phyloP scores from a whole-genome alignment of 30 jellyfish, hydroid and myxozoan species.

The Rhopilema esculentum region DNA sequence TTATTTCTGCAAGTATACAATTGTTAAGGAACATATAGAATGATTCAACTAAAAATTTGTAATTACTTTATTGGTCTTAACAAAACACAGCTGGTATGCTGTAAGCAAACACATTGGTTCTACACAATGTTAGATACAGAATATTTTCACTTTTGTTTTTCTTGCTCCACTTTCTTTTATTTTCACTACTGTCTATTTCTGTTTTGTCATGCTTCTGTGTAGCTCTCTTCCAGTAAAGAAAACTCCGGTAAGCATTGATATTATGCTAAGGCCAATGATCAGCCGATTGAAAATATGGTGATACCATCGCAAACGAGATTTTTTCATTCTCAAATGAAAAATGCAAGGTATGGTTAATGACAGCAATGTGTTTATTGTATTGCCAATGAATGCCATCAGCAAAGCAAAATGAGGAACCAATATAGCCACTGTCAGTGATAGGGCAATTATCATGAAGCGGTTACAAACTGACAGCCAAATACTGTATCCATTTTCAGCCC shows the following conservation, averaged over 20 bases:
- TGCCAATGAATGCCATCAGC: slow-evolving; percentile 91
- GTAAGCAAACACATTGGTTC: too few species aligned
- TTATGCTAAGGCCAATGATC: slow-evolving; percentile 55
- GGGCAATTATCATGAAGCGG: slow-evolving; percentile 63
- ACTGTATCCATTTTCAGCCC: slow-evolving; percentile 11
- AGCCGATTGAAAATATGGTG: slow-evolving; percentile 50
- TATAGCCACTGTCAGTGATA: slow-evolving; percentile 74
- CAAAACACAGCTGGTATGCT: too few species aligned
- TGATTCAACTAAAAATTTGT: too few species aligned
- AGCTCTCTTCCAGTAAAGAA: slow-evolving; percentile 59
- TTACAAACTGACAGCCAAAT: slow-evolving; percentile 41
- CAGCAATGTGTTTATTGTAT: slow-evolving; percentile 64
- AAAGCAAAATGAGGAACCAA: slow-evolving; percentile 90
- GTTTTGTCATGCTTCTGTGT: slow-evolving; percentile 12
- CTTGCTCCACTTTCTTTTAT: neutral
- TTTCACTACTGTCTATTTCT: neutral
- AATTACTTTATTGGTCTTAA: too few species aligned
- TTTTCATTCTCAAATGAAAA: slow-evolving; percentile 79
- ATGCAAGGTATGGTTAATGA: slow-evolving; percentile 83
- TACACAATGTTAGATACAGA: too few species aligned
- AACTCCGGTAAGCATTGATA: slow-evolving; percentile 64
- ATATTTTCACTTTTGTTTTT: neutral
- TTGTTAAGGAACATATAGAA: too few species aligned
- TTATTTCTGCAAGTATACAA: too few species aligned
- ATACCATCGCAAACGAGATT: slow-evolving; percentile 69